Evolutionary conservation across 2,888 invertebrate species (phyloP), one percentile per base, ranked within the genome.

Genomic region (Torymus tubicola): DNA sequence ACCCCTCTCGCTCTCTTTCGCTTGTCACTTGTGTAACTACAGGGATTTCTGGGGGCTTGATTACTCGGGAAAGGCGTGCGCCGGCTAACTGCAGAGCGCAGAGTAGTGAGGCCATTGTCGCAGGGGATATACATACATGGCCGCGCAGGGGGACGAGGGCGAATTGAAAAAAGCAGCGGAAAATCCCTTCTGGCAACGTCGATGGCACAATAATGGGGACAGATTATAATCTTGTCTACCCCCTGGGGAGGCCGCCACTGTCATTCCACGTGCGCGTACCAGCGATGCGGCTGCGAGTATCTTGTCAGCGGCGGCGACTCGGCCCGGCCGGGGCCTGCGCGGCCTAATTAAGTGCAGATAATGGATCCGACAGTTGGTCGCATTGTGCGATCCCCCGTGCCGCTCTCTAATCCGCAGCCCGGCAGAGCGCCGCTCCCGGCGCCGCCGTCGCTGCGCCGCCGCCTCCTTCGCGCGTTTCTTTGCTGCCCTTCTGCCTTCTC

Each of bases 151-250:
- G 31, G 31, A 31, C 42, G 53, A 8, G 69, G 11, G 53, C 21
- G 63, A 78, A 55, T 21, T 14, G 55, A 71, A 71, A 64, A 71
- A 85, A 88, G 14, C 18, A 88, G 86, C 85, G 86, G 87, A 87
- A 88, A 89, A 88, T 89, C 90, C 89, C 90, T 89, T 86, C 84
- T 87, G 90, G 89, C 75, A 71, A 67, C 57, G 78, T 89, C 90
- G 90, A 90, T 90, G 90, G 89, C 87, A 90, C 90, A 90, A 90
- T 90, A 90, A 90, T 90, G 89, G 82, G 90, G 86, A 86, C 89
- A 90, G 90, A 90, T 90, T 90, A 90, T 90, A 90, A 90, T 90
- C 90, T 90, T 88, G 90, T 90, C 90, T 90, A 89, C 90, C 90
- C 89, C 90, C 90, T 83, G 86, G 89, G 87, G 86, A 53, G 60